Conservation (phyloP, 2,888 invertebrate genomes). For the Hyposoter didymator region DNA sequence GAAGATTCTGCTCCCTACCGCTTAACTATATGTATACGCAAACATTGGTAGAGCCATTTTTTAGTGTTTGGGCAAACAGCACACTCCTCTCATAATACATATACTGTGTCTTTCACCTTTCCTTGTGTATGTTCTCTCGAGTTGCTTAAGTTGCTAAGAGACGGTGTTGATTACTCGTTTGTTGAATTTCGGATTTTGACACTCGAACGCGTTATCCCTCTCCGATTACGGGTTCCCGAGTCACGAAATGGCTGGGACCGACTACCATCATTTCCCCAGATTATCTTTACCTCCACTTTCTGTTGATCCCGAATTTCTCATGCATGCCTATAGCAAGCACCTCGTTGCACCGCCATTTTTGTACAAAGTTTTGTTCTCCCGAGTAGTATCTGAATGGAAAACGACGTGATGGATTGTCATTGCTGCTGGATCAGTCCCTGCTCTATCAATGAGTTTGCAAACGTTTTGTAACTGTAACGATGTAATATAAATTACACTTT, state of each 20-base stretch:
- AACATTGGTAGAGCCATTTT: constrained; percentile 23
- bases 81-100: constrained; percentile 26
- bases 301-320: not conserved
- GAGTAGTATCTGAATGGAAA: not conserved
- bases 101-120: not conserved
- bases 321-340: not conserved
- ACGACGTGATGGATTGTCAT: not conserved
- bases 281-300: not conserved
- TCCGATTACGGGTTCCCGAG: not conserved
- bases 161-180: constrained; percentile 14
- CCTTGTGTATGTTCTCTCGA: constrained; percentile 12
- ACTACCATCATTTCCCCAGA: not conserved
- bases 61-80: constrained; percentile 39
- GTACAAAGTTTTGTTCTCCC: not conserved
- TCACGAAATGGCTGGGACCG: not conserved
- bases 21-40: not conserved
- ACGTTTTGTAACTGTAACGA: not conserved
- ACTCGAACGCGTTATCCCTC: not conserved
- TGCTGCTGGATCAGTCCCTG: not conserved
- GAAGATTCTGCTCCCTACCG: not conserved
- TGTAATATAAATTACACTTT: constrained; percentile 9
- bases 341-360: not conserved
- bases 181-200: constrained; percentile 14
- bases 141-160: constrained; percentile 1
- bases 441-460: not conserved